Base-by-base conservation (phyloP, 2,113 vertebrate genomes). In the Dasypus novemcinctus region DNA sequence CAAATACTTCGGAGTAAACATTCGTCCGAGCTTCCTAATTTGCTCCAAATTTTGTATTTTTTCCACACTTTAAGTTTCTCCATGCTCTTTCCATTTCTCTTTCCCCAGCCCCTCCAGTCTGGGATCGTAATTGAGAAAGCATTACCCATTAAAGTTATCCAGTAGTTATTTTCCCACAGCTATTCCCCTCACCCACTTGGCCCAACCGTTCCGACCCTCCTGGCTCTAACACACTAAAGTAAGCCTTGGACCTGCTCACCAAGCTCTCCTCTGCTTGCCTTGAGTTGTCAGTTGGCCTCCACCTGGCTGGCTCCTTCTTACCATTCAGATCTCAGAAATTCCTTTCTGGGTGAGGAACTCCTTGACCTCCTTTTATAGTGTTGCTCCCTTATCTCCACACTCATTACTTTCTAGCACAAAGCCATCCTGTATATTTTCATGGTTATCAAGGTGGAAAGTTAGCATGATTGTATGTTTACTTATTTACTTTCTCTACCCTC, bases 221-320 rank as follows among this genome's bases (percentile, higher is more conserved):
- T 74, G 23, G n/a, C 23, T 84, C 23, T 69, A 33, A 66, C 57
- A 9, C 25, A 36, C 10, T 1, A 1, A 27, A 10, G 23, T 41
- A 23, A 36, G 25, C 81, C 36, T 23, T 57, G n/a, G 13, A 8
- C 20, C 38, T 38, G 15, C 31, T 49, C 23, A 20, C 14, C 2
- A 31, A 10, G 9, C n/a, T 63, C 13, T 15, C 5, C 7, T n/a
- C 27, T 38, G 7, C 6, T 54, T 36, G 3, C 1, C 36, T 0
- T 17, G 21, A 11, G 31, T 21, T 63, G 43, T 27, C 11, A n/a
- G 1, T 21, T 29, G 18, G 13, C 54, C 12, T 41, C 2, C 25
- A 54, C 4, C 43, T 8, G 20, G 20, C 7, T 43, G 52, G 3
- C 13, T n/a, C 59, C 36, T 41, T 52, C 3, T n/a, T 17, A 41